Evolutionary conservation across 2,113 vertebrate species (phyloP).

Genomic region (Tupaia chinensis): DNA sequence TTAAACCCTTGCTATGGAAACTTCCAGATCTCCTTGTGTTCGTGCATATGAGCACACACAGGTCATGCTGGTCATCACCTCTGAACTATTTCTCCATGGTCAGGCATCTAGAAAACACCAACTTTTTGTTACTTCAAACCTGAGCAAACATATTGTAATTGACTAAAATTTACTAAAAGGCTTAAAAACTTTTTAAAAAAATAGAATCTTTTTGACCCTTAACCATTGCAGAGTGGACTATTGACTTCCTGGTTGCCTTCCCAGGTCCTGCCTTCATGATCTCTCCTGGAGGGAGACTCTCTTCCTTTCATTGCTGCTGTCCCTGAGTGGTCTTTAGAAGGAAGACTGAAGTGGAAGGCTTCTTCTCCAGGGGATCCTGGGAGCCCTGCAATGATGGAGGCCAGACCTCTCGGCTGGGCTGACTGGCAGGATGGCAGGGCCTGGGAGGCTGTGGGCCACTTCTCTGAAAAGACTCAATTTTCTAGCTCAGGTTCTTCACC

Average conservation of each 20-base stretch:
- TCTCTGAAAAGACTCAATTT: conserved; percentile 20
- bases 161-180: neutral
- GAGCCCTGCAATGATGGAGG: neutral
- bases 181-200: neutral
- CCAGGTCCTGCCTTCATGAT: neutral
- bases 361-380: neutral
- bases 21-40: neutral
- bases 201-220: neutral
- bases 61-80: too few species aligned
- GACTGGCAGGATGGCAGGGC: neutral
- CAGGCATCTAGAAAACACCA: too few species aligned
- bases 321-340: neutral
- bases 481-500: conserved; percentile 87
- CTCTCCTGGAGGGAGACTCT: neutral
- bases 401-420: neutral
- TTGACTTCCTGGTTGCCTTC: neutral
- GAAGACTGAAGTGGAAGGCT: too few species aligned
- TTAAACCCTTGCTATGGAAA: neutral
- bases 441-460: neutral
- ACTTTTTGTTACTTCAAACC: neutral
- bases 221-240: neutral
- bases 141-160: neutral
- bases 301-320: neutral
- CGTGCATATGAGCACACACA: neutral
- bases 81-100: neutral